Evolutionary conservation across 1,140 invertebrate genomes (phyloP), one percentile per base, ranked within the genome.

Genomic region (Neoseiulus cucumeris): DNA sequence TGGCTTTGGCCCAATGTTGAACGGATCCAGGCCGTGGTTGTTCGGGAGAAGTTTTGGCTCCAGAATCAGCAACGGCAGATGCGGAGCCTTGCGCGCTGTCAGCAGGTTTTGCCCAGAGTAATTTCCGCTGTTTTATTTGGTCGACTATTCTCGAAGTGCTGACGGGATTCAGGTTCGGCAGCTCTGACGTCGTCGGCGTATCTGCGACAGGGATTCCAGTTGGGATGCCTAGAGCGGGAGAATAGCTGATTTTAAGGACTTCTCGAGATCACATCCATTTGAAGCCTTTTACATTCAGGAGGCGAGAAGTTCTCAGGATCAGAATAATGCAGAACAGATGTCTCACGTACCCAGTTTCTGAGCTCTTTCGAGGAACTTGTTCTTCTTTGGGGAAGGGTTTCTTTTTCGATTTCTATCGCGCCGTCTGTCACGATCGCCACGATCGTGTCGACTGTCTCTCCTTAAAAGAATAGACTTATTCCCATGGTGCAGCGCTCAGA

Each of bases 321-420:
- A n/a, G n/a, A n/a, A n/a, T n/a, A n/a, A n/a, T n/a, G n/a, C n/a
- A n/a, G 33, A 4, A 39, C 9, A 9, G 33, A 4, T 9, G 33
- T 4, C 33, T 39, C 33, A 39, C 33, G 4, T 9, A 39, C 51
- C 51, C 9, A 59, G 9, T 59, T 59, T 59, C 17, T 33, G 51
- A 29, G 51, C 51, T 25, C 51, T 25, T 14, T 59, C 51, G 51
- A 59, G 33, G 51, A 59, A 59, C 33, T 59, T 59, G 51, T 59
- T 59, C 14, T 25, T 33, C 22, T 33, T 17, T 2, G 51, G 51
- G 17, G 51, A 29, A 12, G 22, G 51, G 25, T 25, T 59, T 9
- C 22, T 25, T 17, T 39, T 39, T 9, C 33, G 33, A 9, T 39
- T 39, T 59, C 51, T 59, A 17, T 59, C 51, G 1, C 12, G 25